Evolutionary conservation across 2,113 vertebrate species (phyloP).

Genomic region (Hippocampus zosterae): DNA sequence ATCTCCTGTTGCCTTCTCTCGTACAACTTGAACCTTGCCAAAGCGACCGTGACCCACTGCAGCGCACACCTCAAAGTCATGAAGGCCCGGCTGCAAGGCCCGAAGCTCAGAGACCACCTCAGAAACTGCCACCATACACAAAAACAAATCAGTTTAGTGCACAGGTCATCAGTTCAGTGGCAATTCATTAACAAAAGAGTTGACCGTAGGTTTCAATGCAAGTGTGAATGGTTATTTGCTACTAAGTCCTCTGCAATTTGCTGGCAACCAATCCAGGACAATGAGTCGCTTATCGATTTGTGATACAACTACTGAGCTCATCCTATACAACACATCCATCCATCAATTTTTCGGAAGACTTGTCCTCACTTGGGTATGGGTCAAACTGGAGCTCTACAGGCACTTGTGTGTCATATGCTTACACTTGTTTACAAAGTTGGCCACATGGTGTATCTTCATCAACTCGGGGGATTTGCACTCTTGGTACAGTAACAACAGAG

Average conservation of each 20-base stretch:
- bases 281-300: too few relatives aligned
- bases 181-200: not conserved
- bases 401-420: conserved; percentile 50
- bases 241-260: not conserved
- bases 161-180: not conserved
- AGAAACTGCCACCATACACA: conserved; percentile 73
- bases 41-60: conserved; percentile 87
- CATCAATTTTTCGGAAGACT: too few relatives aligned
- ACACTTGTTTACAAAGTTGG: conserved; percentile 92
- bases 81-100: conserved; percentile 77
- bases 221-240: not conserved
- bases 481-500: conserved; percentile 85
- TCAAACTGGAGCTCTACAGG: not conserved
- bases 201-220: not conserved
- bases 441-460: conserved; percentile 87
- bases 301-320: too few relatives aligned
- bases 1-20: conserved; percentile 84
- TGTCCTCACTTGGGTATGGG: too few relatives aligned
- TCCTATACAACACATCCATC: too few relatives aligned
- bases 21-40: conserved; percentile 87
- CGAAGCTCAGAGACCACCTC: conserved; percentile 80
- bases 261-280: not conserved
- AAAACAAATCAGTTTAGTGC: conserved; percentile 1
- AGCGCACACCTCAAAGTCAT: conserved; percentile 84
- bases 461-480: conserved; percentile 86